Evolutionary conservation across 2,797 vertebrate species (phyloP).

Genomic region (Sebastes oblongus): DNA sequence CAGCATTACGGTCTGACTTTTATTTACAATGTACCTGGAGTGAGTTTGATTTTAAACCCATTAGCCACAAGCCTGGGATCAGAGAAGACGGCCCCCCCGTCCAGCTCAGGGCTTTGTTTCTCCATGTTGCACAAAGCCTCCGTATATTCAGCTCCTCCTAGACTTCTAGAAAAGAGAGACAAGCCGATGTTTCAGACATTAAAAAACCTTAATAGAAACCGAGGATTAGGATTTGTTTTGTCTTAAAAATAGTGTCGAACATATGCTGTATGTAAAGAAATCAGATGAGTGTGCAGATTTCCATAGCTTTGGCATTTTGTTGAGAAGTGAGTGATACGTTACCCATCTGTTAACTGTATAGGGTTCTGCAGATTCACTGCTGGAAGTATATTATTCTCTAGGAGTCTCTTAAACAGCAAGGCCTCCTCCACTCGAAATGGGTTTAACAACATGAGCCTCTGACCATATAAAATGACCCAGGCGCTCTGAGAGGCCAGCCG

Average conservation of each 20-base stretch:
- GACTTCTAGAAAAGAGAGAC: slow-evolving; percentile 72
- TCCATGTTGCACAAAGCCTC: slow-evolving; percentile 86
- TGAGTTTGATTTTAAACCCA: slow-evolving; percentile 90
- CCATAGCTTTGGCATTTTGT: slow-evolving; percentile 19
- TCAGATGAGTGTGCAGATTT: slow-evolving; percentile 13
- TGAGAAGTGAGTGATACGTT: slow-evolving; percentile 69
- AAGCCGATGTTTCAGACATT: background rate
- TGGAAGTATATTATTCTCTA: slow-evolving; percentile 91
- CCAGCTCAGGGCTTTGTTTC: slow-evolving; percentile 74
- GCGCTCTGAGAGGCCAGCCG: slow-evolving; percentile 88
- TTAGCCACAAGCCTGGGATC: slow-evolving; percentile 92
- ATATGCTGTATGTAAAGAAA: background rate
- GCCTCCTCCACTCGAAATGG: slow-evolving; percentile 94
- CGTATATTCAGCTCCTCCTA: slow-evolving; percentile 86
- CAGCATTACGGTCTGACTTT: background rate
- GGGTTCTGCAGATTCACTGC: slow-evolving; percentile 86
- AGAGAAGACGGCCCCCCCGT: slow-evolving; percentile 80
- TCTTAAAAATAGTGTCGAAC: background rate
- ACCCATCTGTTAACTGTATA: slow-evolving; percentile 91
- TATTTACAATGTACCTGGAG: slow-evolving; percentile 83
- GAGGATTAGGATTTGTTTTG: background rate
- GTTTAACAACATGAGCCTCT: slow-evolving; percentile 89
- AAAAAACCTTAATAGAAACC: background rate
- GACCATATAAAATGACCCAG: slow-evolving; percentile 89
- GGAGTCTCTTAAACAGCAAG: slow-evolving; percentile 90